Evolutionary conservation across 2,113 vertebrate species (phyloP).

Genomic region (Cervus canadensis): DNA sequence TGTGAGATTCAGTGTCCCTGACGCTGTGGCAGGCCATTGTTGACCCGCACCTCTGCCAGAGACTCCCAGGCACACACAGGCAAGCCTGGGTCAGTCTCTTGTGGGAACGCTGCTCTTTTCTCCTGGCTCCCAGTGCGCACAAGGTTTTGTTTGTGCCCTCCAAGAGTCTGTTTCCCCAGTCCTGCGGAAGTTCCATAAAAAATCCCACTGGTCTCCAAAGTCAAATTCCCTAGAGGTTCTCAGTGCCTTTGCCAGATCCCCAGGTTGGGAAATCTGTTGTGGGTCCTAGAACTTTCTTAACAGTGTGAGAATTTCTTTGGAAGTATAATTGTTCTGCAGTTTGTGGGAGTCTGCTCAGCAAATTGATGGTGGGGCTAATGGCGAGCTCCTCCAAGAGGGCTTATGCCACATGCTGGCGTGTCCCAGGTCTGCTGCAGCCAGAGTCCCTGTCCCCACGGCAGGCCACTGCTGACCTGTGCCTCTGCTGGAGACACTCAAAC

Average conservation of each 20-base stretch:
- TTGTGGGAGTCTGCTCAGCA: fast-evolving
- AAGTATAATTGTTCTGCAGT: background rate
- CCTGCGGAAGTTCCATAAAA: background rate
- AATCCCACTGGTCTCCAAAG: background rate
- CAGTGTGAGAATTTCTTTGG: background rate
- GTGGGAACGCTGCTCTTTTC: background rate
- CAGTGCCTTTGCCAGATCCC: background rate
- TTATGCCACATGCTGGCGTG: fast-evolving
- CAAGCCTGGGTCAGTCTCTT: background rate
- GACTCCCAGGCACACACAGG: background rate
- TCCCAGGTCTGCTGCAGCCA: background rate
- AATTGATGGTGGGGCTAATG: fast-evolving
- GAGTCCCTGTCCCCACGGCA: background rate
- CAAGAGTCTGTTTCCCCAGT: background rate
- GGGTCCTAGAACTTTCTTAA: background rate
- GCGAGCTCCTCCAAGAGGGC: background rate
- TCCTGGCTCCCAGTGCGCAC: background rate
- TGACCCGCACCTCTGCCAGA: background rate
- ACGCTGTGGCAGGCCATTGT: background rate
- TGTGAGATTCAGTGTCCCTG: background rate
- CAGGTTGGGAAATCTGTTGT: background rate
- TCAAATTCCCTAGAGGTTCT: background rate
- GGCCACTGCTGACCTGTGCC: background rate
- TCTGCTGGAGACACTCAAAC: background rate
- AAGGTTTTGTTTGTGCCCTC: background rate